Evolutionary conservation across 2,797 vertebrate species (phyloP).

Genomic region (Neosilurus mollespiculum): DNA sequence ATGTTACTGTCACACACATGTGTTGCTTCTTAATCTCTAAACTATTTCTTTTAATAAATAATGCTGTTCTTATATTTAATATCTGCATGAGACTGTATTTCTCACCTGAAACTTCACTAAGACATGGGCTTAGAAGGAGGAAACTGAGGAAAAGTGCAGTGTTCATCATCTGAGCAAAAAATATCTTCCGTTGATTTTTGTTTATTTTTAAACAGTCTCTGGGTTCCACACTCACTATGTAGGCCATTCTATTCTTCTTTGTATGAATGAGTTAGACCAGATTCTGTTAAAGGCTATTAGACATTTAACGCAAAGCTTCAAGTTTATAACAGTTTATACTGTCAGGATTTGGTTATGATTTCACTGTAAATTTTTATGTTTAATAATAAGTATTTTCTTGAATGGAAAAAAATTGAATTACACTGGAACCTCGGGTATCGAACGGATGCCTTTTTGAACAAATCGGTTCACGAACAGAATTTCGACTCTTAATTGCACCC

Average conservation of each 20-base stretch:
- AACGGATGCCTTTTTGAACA: too few relatives aligned
- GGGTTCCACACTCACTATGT: conserved; percentile 38
- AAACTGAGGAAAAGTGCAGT: conserved; percentile 21
- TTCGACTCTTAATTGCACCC: too few relatives aligned
- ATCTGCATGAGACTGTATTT: conserved; percentile 7
- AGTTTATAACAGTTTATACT: not conserved
- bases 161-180: conserved; percentile 28
- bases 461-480: too few relatives aligned
- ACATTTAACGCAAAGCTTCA: not conserved
- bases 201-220: conserved; percentile 52
- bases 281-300: not conserved
- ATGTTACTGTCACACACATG: not conserved
- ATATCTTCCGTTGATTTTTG: not conserved
- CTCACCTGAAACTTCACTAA: conserved; percentile 55
- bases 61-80: not conserved
- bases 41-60: not conserved
- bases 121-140: conserved; percentile 25
- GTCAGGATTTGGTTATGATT: not conserved
- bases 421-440: too few relatives aligned
- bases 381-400: not conserved
- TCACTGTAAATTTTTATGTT: not conserved
- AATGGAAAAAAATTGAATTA: not conserved
- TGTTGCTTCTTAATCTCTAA: not conserved
- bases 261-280: not conserved
- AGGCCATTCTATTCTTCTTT: conserved; percentile 17